Percentiles rank a stretch among this genome's conserved stretches.
These are phyloP conservation scores for Periphyllus acericola DNA, from an alignment of 2,888 invertebrate genomes.

Conservation along the genomic window DNA sequence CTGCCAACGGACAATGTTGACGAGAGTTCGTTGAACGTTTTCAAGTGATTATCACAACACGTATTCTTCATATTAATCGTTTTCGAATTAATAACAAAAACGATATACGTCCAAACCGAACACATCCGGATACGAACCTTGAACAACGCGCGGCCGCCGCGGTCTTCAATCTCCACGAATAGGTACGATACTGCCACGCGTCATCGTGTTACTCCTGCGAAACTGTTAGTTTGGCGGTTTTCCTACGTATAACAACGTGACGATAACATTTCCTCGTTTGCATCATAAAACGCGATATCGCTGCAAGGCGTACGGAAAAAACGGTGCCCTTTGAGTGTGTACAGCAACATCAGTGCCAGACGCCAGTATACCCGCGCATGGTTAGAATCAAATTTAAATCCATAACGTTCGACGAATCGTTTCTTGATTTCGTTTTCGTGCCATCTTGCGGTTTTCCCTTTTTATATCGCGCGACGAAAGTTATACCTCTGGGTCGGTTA, in stretches of 20 bases:
- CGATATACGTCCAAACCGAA: neutral
- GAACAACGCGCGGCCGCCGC: neutral
- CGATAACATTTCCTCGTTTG: too few species aligned
- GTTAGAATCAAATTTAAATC: neutral
- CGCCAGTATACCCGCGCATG: too few species aligned
- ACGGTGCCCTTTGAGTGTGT: too few species aligned
- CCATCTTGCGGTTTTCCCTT: neutral
- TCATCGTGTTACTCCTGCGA: neutral
- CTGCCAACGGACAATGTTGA: slow-evolving; percentile 40
- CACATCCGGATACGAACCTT: neutral
- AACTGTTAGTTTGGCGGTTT: too few species aligned
- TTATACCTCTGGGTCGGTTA: neutral
- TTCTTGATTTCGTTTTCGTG: neutral
- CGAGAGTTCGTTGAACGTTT: slow-evolving; percentile 57
- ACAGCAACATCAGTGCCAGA: too few species aligned
- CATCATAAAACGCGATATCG: too few species aligned
- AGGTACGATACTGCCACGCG: neutral
- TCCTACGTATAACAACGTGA: too few species aligned
- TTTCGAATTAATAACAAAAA: slow-evolving; percentile 20
- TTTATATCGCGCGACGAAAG: neutral
- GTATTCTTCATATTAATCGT: slow-evolving; percentile 7
- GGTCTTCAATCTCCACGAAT: neutral
- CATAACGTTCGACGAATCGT: neutral
- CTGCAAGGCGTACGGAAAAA: too few species aligned
- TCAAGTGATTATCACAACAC: slow-evolving; percentile 35